Base-by-base conservation (phyloP, 2,797 vertebrate species). In the Alcedo quadribrachys region DNA sequence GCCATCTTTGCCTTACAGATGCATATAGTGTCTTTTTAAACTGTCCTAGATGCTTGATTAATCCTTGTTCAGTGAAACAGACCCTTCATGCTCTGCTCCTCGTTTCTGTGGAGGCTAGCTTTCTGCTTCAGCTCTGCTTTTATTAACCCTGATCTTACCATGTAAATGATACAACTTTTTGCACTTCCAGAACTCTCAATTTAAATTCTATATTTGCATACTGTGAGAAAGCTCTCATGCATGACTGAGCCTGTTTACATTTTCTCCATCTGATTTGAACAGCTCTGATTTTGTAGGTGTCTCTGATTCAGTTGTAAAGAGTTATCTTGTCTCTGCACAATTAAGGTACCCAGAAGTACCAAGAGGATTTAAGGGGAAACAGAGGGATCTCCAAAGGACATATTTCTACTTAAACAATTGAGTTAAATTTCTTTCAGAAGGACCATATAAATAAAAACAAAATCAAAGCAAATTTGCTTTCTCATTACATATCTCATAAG, bases 141-240 rank as follows among this genome's bases (percentile, higher is more conserved):
- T 93, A 78, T 97, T 97, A 98, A 97, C 94, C 97, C 96, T 94
- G 71, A 55, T 85, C 71, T 94, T 77, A 80, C 96, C 95, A 92
- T 73, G 76, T 62, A 95, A 96, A 95, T 62, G 20, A 91, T 61
- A 93, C 37, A 91, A 45, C 90, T 90, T 96, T 93, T 93, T 93
- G 58, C 89, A 96, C 87, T 96, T 96, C 89, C 76, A 74, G 85
- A 89, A 45, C 66, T 86, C 82, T 87, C 68, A 92, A 96, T 96
- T 97, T 94, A 85, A 93, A 95, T 92, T 95, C 54, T 90, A 35
- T 45, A 87, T 96, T 95, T 96, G 85, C 66, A 67, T 92, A 92
- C 82, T 77, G 60, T 96, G 95, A 96, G 91, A 97, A 84, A 88
- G 51, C 13, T 91, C 95, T 91, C 91, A 92, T 11, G 74, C 33